Evolutionary conservation across 2,113 vertebrate genomes (phyloP).

Genomic region (Anas platyrhynchos): DNA sequence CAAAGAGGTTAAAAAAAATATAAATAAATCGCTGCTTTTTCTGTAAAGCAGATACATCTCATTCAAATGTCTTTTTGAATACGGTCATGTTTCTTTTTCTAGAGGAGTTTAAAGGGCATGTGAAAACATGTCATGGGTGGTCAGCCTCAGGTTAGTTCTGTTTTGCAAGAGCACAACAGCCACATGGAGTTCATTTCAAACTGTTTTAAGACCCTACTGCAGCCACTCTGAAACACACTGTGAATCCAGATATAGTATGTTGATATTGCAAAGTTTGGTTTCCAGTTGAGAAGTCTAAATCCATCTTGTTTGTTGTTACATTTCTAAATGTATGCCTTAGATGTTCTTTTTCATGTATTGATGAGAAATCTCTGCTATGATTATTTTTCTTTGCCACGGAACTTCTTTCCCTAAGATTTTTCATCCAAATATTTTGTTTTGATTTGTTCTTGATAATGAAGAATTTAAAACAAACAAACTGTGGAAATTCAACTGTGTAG

Average conservation of each 20-base stretch:
- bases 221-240: neutral
- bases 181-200: neutral
- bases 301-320: neutral
- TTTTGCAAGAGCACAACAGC: neutral
- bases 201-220: neutral
- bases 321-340: neutral
- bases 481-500: neutral
- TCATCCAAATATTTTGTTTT: neutral
- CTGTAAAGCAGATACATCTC: neutral
- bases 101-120: neutral
- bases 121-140: neutral
- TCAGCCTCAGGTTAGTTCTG: conserved; percentile 9
- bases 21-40: neutral
- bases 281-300: neutral
- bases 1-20: neutral
- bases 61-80: neutral
- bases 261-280: conserved; percentile 6
- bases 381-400: neutral
- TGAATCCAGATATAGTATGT: neutral
- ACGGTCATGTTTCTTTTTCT: neutral
- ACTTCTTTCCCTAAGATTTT: neutral
- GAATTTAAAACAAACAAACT: neutral
- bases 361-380: neutral
- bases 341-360: neutral
- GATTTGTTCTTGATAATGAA: neutral